phyloP scores from a whole-genome alignment of 2,888 invertebrate genomes.

The Apeira syringaria region DNA sequence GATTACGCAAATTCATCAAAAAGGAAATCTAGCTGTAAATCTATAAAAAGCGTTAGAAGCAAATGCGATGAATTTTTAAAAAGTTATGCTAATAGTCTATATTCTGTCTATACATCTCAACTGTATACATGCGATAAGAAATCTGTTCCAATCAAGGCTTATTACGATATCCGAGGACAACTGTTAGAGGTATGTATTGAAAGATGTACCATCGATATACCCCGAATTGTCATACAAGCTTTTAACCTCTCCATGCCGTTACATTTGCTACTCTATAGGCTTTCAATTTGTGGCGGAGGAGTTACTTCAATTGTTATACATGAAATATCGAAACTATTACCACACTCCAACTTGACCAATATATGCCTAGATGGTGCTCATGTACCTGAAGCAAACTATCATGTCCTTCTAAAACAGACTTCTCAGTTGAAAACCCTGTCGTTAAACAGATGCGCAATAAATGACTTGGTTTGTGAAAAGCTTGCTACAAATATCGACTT shows the following conservation, averaged over 20 bases:
- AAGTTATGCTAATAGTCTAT: too few relatives aligned
- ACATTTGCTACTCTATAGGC: slow-evolving; percentile 42
- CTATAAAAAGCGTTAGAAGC: slow-evolving; percentile 2
- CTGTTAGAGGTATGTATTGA: slow-evolving; percentile 47
- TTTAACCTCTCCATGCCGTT: slow-evolving; percentile 48
- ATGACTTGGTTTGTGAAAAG: slow-evolving; percentile 40
- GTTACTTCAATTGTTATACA: slow-evolving; percentile 34
- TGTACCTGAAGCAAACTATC: slow-evolving; percentile 47
- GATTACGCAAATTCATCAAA: slow-evolving; percentile 1
- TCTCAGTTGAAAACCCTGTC: slow-evolving; percentile 50
- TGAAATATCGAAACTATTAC: slow-evolving; percentile 48
- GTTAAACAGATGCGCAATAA: slow-evolving; percentile 49
- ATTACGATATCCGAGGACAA: slow-evolving; percentile 38
- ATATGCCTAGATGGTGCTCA: slow-evolving; percentile 50
- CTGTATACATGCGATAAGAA: background rate
- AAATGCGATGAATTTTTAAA: background rate
- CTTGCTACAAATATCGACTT: slow-evolving; percentile 40
- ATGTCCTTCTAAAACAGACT: slow-evolving; percentile 41
- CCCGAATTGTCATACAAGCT: slow-evolving; percentile 43
- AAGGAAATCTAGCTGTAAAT: slow-evolving; percentile 5
- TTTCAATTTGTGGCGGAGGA: slow-evolving; percentile 40
- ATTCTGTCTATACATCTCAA: background rate
- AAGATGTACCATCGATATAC: slow-evolving; percentile 28
- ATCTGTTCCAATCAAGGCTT: slow-evolving; percentile 35
- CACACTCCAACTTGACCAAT: slow-evolving; percentile 53